Base-by-base conservation (phyloP, 2,113 vertebrate species). In the Macheiramphus alcinus region DNA sequence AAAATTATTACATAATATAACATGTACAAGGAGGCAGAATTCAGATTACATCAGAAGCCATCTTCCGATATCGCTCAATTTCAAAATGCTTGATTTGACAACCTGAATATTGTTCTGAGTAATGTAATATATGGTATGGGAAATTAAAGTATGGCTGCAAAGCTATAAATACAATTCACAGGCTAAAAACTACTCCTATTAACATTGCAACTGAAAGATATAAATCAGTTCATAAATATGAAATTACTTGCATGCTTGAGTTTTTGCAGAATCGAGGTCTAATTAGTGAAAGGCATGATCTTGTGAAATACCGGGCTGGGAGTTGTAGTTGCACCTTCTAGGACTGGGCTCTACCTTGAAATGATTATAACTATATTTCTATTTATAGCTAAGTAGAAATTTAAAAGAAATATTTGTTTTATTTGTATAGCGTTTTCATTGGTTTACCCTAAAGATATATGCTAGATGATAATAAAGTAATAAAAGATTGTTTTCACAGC, bases 401-500 rank as follows among this genome's bases (percentile, higher is more conserved):
- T 91, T 90, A 94, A 95, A 95, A 90, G 86, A 96, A 96, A 92
- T 97, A 96, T 75, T 95, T 96, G 97, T 97, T 98, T 97, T 98
- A 97, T 98, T 98, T 98, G 97, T 98, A 92, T 95, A 97, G 83
- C 89, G 94, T 98, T 98, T 97, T 96, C 97, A 98, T 97, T 98
- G 97, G 97, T 97, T 99, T 99, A 99, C 98, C 98, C 98, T 98
- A 98, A 99, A 99, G 98, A 99, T 99, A 98, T 98, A 98, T 98
- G 98, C 98, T 98, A 98, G 98, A 99, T 99, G 99, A 99, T 99
- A 99, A 99, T 99, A 99, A 99, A 98, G 98, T 98, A 99, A 99
- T 99, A 99, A 99, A 99, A 99, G 99, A 99, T 99, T 99, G 99
- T 99, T 99, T 99, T 99, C 99, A 99, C 99, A 99, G 99, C 99